A percentile compares a stretch with the other conserved stretches of the same genome.
phyloP scores from a whole-genome alignment of 1,140 invertebrate species.

The Pygmarrhopalites habei region DNA sequence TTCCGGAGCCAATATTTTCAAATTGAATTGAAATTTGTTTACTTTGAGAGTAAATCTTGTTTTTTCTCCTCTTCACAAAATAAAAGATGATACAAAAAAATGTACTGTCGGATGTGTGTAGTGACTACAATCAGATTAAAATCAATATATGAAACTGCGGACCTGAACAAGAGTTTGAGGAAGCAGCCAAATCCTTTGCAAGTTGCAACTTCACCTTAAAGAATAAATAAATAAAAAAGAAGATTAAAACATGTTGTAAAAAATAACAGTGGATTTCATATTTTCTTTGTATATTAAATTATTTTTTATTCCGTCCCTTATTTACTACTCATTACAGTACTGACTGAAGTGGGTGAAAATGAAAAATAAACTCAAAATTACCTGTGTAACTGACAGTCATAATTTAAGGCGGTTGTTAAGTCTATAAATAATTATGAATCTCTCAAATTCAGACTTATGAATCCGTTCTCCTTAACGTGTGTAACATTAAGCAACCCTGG shows the following conservation, averaged over 20 bases:
- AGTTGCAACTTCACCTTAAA: slow-evolving; percentile 71
- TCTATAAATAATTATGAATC: too few species aligned
- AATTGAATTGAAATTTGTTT: too few species aligned
- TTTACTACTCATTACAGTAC: neutral
- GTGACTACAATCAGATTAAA: neutral
- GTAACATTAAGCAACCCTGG: too few species aligned
- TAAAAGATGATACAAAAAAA: too few species aligned
- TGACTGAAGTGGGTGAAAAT: neutral
- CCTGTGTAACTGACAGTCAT: slow-evolving; percentile 78
- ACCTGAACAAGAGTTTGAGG: slow-evolving; percentile 71
- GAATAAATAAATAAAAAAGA: neutral
- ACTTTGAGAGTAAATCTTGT: neutral
- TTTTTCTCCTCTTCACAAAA: neutral
- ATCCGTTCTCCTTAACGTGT: too few species aligned
- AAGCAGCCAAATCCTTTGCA: slow-evolving; percentile 77
- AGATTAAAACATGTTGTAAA: neutral
- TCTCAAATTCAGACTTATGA: too few species aligned
- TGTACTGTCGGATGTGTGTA: too few species aligned
- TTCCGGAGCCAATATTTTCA: neutral
- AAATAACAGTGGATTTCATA: neutral
- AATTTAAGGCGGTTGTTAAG: too few species aligned
- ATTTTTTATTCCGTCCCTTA: neutral
- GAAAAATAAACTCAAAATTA: neutral
- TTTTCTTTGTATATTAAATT: neutral
- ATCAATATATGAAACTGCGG: slow-evolving; percentile 42